Conservation (phyloP, 64 coral and sea anemone species). For the Montipora sp. region DNA sequence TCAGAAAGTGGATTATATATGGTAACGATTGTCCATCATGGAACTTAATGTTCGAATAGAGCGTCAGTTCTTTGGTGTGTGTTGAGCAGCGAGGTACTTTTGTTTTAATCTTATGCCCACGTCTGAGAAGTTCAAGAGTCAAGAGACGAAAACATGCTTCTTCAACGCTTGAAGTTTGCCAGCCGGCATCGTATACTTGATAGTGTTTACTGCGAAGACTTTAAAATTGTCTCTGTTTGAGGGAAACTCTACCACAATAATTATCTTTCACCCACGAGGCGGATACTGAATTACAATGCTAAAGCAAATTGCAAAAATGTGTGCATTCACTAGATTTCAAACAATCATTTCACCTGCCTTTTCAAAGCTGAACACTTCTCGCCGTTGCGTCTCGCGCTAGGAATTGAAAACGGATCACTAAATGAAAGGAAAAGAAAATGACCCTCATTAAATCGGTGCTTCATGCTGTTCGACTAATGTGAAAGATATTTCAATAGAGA, state of each 20-base stretch:
- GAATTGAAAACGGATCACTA: background rate
- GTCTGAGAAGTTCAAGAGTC: background rate
- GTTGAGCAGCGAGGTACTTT: background rate
- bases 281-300: background rate
- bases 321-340: background rate
- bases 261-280: background rate
- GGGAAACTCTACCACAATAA: background rate
- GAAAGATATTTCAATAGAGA: too few species aligned
- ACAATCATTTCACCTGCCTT: background rate
- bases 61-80: background rate
- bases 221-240: background rate
- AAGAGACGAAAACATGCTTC: background rate
- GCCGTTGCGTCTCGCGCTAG: background rate
- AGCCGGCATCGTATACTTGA: background rate
- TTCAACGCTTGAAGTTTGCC: background rate
- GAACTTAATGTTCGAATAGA: background rate
- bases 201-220: background rate
- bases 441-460: too few species aligned
- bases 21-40: background rate
- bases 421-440: background rate
- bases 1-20: background rate
- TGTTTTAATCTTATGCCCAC: background rate
- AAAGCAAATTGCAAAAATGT: background rate
- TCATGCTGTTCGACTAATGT: too few species aligned
- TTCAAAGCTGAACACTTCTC: background rate